Conservation (phyloP, 1,140 invertebrate species). For the Artemia franciscana region DNA sequence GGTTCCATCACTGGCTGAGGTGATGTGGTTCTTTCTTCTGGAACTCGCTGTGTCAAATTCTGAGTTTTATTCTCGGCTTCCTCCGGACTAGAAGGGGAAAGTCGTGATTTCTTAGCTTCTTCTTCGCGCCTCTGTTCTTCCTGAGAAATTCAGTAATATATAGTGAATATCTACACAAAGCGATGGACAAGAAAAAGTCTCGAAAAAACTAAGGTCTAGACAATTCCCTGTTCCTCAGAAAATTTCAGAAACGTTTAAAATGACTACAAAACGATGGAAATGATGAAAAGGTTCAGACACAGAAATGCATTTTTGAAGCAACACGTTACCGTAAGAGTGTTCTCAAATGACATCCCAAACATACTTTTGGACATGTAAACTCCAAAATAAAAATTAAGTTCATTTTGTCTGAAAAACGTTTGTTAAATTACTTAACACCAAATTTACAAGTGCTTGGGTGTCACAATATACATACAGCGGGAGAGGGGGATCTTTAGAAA, state of each 20-base stretch:
- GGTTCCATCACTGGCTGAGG: slow-evolving; percentile 13
- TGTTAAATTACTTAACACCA: too few species aligned
- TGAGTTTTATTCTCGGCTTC: background rate
- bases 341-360: too few species aligned
- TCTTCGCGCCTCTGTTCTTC: background rate
- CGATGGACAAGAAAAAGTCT: background rate
- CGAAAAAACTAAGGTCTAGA: background rate
- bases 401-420: too few species aligned
- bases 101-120: background rate
- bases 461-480: too few species aligned
- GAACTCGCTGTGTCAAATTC: too few species aligned
- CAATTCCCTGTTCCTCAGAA: too few species aligned
- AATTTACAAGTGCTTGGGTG: too few species aligned
- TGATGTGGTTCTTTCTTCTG: background rate
- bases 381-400: too few species aligned
- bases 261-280: background rate
- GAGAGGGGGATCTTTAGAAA: too few species aligned
- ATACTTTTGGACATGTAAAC: too few species aligned
- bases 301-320: background rate
- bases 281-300: background rate
- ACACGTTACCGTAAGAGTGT: background rate
- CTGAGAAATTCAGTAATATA: background rate
- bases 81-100: background rate
- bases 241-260: background rate
- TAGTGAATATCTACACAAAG: background rate